Evolutionary conservation across 2,797 vertebrate genomes (phyloP).

Genomic region (Naso thynnoides): DNA sequence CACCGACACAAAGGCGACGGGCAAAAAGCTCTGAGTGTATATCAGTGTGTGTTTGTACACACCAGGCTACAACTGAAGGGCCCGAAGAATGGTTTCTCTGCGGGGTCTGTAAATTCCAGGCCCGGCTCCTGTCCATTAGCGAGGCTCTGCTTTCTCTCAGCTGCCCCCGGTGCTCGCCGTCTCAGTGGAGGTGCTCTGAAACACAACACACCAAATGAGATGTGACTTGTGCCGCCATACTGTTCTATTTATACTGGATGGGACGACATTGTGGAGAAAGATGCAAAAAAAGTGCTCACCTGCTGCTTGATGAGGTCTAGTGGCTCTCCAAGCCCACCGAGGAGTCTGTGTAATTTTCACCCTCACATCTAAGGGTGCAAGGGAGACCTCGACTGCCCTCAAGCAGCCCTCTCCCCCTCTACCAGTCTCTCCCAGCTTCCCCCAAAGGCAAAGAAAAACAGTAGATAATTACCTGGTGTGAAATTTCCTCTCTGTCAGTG

Average conservation of each 20-base stretch:
- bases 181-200: slow-evolving; percentile 75
- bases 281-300: slow-evolving; percentile 73
- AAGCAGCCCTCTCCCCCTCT: slow-evolving; percentile 5
- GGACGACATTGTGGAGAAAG: slow-evolving; percentile 66
- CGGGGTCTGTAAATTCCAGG: slow-evolving; percentile 47
- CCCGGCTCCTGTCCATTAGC: slow-evolving; percentile 66
- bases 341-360: slow-evolving; percentile 80
- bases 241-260: slow-evolving; percentile 80
- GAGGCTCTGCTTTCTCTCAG: slow-evolving; percentile 46
- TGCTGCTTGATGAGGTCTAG: slow-evolving; percentile 83
- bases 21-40: neutral
- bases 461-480: slow-evolving; percentile 81
- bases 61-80: slow-evolving; percentile 22
- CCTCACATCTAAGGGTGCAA: slow-evolving; percentile 68
- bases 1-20: slow-evolving; percentile 23
- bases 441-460: slow-evolving; percentile 71
- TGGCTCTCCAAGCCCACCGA: slow-evolving; percentile 70
- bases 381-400: slow-evolving; percentile 45
- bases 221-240: slow-evolving; percentile 75
- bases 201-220: slow-evolving; percentile 80
- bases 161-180: slow-evolving; percentile 47
- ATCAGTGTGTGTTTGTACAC: slow-evolving; percentile 41
- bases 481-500: slow-evolving; percentile 67
- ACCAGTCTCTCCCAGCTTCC: slow-evolving; percentile 37
- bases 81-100: slow-evolving; percentile 36